Evolutionary conservation across 2,888 invertebrate species (phyloP), one percentile per base, ranked within the genome.

Genomic region (Ophioninae sp.): DNA sequence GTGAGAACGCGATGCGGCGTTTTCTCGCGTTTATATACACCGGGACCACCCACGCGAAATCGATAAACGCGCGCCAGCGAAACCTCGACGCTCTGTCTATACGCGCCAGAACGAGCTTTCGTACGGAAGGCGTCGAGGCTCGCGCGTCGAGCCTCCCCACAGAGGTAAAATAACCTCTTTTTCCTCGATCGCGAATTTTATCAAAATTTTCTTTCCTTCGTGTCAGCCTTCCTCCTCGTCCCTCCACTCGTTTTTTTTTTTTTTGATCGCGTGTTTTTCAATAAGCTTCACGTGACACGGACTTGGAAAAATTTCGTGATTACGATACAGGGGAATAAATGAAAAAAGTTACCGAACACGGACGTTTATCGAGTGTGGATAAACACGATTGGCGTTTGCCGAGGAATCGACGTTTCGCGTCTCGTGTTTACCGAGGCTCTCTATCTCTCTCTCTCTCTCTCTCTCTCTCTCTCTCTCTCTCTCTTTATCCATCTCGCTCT

Each of bases 121-220:
- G 85, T 72, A 85, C 89, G 89, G 86, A 84, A 87, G 87, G 81
- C 87, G 87, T 87, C 89, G 89, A 87, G 88, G 79, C 74, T 51
- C 51, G 51, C 51, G 30, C 30, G 64, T 20, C 63, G 51, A 51
- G 44, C 44, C 13, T 44, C 44, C 13, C 44, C n/a, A 2, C 10
- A 9, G 2, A 41, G 23, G 20, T n/a, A 41, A 67, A 17, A 41
- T 17, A 67, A 6, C 20, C 3, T n/a, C n/a, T n/a, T n/a, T n/a
- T n/a, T n/a, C 20, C 67, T 22, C 67, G 67, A 41, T 39, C 22
- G 10, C n/a, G 51, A 51, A 51, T 17, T 51, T 51, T 1, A 3
- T 13, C 13, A 51, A 51, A 10, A 51, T 51, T 51, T 51, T 67
- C 41, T n/a, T 20, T 20, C 41, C 39, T 65, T 59, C 9, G 2